These are phyloP conservation scores for Macrophya annulata DNA, from an alignment of 2,888 invertebrate species.

Conservation along the genomic window DNA sequence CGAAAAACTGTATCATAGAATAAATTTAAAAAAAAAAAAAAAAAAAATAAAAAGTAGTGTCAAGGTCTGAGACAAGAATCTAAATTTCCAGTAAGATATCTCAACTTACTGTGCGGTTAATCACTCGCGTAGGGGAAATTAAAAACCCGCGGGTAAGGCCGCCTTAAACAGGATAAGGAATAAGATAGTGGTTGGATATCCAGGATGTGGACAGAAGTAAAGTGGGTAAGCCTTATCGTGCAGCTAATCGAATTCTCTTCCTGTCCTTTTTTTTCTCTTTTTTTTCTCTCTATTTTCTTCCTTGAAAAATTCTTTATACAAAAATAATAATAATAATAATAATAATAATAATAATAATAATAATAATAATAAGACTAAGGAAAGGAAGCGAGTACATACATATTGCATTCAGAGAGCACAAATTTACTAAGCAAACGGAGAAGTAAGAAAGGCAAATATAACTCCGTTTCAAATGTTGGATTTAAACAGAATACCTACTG, in stretches of 20 bases:
- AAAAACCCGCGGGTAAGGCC: neutral
- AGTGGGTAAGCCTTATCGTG: conserved; percentile 38
- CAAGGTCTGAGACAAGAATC: conserved; percentile 1
- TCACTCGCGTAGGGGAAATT: neutral
- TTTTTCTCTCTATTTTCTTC: neutral
- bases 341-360: neutral
- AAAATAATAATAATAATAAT: neutral
- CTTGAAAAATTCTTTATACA: neutral
- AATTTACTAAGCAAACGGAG: neutral
- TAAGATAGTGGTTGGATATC: conserved; percentile 48
- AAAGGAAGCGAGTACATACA: neutral
- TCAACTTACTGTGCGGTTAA: neutral
- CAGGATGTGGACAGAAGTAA: conserved; percentile 44
- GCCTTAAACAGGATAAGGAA: conserved; percentile 15
- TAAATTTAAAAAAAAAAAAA: neutral
- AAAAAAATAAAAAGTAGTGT: neutral
- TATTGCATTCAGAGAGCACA: neutral
- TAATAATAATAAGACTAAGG: neutral
- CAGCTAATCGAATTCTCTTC: conserved; percentile 43
- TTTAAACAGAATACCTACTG: neutral
- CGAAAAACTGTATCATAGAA: neutral
- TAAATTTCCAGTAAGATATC: neutral
- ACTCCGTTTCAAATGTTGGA: neutral
- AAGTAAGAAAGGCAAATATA: conserved; percentile 11
- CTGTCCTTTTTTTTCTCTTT: neutral